Evolutionary conservation across 2,113 vertebrate genomes (phyloP).

Genomic region (Trichechus manatus): DNA sequence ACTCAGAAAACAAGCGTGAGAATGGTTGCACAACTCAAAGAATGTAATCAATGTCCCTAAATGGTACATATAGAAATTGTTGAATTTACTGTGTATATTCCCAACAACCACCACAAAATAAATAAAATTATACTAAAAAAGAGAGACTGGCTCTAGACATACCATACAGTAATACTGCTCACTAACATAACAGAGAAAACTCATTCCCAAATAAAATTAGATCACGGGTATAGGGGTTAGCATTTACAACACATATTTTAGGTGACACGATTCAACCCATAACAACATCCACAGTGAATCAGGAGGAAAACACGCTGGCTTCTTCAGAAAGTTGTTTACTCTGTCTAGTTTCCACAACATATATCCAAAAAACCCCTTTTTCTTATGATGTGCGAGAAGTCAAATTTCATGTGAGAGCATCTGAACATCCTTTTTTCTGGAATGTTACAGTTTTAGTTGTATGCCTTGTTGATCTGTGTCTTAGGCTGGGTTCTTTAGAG

Average conservation of each 20-base stretch:
- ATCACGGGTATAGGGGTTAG: too few species aligned
- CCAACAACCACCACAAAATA: too few species aligned
- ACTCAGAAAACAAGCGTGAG: not conserved
- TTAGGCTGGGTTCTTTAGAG: too few species aligned
- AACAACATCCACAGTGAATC: constrained; percentile 78
- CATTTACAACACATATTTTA: too few species aligned
- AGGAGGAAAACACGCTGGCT: constrained; percentile 74
- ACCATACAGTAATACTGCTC: too few species aligned
- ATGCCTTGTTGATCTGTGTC: constrained; percentile 50
- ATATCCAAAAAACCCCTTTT: constrained; percentile 70
- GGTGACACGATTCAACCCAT: too few species aligned
- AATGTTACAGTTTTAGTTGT: constrained; percentile 66
- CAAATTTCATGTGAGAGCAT: constrained; percentile 64
- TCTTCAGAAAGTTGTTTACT: constrained; percentile 77
- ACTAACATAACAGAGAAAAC: too few species aligned
- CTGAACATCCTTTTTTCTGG: constrained; percentile 68
- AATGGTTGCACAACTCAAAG: not conserved
- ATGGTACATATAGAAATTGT: too few species aligned
- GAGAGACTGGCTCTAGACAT: too few species aligned
- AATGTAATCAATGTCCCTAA: not conserved
- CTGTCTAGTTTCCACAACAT: constrained; percentile 76
- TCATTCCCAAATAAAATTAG: too few species aligned
- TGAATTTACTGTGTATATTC: too few species aligned
- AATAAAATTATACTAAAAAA: too few species aligned
- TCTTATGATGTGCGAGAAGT: constrained; percentile 62